Percentiles rank a stretch among this genome's conserved stretches.
phyloP scores from a whole-genome alignment of 2,797 vertebrate genomes.

The Eulemur mongoz region DNA sequence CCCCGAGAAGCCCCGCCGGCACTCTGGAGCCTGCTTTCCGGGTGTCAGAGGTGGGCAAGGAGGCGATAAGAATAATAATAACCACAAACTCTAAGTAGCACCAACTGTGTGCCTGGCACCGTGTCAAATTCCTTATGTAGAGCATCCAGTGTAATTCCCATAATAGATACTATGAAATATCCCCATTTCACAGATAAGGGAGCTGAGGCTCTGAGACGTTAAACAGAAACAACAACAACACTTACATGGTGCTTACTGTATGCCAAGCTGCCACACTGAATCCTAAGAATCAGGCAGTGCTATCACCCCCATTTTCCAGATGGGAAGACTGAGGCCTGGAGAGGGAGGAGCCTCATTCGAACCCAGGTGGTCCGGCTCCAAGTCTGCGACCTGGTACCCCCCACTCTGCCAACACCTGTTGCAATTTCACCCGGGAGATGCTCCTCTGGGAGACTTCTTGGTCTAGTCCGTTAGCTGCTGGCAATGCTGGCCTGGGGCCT shows the following conservation, averaged over 20 bases:
- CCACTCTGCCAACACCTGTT: not conserved
- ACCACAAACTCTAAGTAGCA: not conserved
- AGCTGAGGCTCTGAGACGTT: not conserved
- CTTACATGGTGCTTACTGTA: not conserved
- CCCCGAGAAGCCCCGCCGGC: not conserved
- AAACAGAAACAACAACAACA: not conserved
- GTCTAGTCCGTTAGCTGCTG: not conserved
- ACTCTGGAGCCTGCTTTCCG: not conserved
- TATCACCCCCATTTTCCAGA: not conserved
- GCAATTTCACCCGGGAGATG: not conserved
- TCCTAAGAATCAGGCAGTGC: not conserved
- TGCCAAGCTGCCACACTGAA: no score
- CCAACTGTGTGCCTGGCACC: rapidly evolving
- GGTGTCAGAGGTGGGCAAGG: not conserved
- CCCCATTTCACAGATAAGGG: not conserved
- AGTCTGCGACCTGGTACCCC: not conserved
- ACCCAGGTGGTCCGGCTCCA: not conserved
- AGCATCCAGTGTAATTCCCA: not conserved
- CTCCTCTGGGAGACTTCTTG: not conserved
- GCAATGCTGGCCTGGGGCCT: not conserved
- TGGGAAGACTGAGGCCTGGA: not conserved
- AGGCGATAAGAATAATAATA: not conserved
- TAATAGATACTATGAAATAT: rapidly evolving
- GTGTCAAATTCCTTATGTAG: rapidly evolving
- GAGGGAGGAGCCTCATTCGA: not conserved